These are phyloP conservation scores for Saimiri boliviensis DNA, from an alignment of 2,113 vertebrate genomes.

Conservation along the genomic window DNA sequence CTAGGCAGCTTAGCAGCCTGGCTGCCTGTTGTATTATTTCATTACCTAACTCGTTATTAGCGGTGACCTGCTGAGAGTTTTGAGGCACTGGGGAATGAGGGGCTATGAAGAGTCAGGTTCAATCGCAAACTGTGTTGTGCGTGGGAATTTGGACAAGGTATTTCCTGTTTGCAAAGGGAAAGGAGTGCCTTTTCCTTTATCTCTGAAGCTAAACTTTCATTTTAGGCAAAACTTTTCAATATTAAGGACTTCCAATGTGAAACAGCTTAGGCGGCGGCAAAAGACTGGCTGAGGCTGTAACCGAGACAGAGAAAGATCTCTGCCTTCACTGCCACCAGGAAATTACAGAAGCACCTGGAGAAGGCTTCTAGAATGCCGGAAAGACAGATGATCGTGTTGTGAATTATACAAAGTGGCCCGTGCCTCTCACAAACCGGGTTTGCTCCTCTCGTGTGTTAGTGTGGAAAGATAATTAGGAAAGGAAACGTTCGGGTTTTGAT, in stretches of 20 bases:
- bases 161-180: neutral
- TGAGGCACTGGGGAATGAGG: neutral
- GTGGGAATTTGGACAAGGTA: neutral
- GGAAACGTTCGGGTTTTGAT: neutral
- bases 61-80: neutral
- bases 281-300: neutral
- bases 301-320: neutral
- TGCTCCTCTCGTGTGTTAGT: neutral
- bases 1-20: neutral
- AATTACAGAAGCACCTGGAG: neutral
- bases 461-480: neutral
- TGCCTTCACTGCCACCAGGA: neutral
- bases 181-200: neutral
- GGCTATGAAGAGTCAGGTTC: neutral
- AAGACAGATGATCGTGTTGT: neutral
- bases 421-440: neutral
- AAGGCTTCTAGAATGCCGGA: neutral
- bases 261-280: neutral
- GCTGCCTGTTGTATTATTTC: neutral
- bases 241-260: neutral
- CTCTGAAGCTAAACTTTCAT: neutral
- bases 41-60: neutral
- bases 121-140: too few species aligned
- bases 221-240: neutral
- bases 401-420: neutral